Percentiles rank a stretch among this genome's conserved stretches.
phyloP scores from a whole-genome alignment of 2,888 invertebrate genomes.

The Atethmia centrago region DNA sequence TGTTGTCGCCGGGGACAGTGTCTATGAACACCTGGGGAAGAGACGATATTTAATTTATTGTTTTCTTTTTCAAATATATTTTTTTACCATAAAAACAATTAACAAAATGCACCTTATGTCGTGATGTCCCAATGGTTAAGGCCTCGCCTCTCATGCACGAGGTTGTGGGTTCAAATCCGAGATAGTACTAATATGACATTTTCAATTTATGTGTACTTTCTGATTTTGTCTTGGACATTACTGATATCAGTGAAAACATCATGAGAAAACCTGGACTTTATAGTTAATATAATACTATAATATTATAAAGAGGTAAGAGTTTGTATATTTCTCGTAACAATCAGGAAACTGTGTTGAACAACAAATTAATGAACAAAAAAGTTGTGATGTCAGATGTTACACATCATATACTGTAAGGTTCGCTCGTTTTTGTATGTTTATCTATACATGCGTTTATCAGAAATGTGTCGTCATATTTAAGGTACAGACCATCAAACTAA shows the following conservation, averaged over 20 bases:
- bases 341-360: neutral
- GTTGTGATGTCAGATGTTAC: no score
- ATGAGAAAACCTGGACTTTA: neutral
- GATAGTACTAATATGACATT: neutral
- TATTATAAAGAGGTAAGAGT: neutral
- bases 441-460: no score
- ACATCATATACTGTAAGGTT: no score
- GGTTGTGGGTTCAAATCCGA: neutral
- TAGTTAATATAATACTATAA: no score
- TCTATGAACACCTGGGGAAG: slow-evolving; percentile 83
- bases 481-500: no score
- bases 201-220: neutral
- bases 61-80: neutral
- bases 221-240: neutral
- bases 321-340: neutral
- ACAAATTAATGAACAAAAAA: no score
- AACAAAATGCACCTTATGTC: no score
- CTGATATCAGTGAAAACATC: neutral
- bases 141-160: no score
- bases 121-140: neutral
- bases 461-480: no score
- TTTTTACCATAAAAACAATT: no score
- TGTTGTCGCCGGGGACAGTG: slow-evolving; percentile 78
- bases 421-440: no score
- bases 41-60: neutral